Percentiles rank a stretch among this genome's conserved stretches.
These are phyloP conservation scores for Paraplagusia blochii DNA, from an alignment of 2,113 vertebrate species.

Conservation along the genomic window DNA sequence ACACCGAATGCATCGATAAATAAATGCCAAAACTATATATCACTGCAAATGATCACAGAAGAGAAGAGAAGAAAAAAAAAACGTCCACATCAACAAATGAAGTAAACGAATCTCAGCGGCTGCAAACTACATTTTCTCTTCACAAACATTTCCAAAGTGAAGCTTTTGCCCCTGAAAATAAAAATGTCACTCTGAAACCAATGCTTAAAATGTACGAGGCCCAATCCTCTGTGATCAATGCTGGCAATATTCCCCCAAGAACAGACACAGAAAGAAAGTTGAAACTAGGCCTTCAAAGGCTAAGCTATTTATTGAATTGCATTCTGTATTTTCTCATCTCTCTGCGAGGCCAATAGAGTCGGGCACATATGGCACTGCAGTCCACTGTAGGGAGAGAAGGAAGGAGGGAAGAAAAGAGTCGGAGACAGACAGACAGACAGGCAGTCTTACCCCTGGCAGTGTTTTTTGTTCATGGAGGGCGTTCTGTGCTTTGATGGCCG, in stretches of 20 bases:
- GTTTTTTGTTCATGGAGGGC: slow-evolving; percentile 98
- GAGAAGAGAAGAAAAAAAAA: no score
- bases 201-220: slow-evolving; percentile 47
- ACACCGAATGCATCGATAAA: background rate
- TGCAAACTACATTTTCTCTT: no score
- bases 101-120: no score
- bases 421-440: slow-evolving; percentile 8
- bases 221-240: slow-evolving; percentile 69
- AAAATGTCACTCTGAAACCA: slow-evolving; percentile 58
- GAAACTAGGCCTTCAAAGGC: slow-evolving; percentile 67
- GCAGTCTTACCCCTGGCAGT: slow-evolving; percentile 90
- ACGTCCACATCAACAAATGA: no score
- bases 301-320: slow-evolving; percentile 71
- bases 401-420: slow-evolving; percentile 1
- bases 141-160: background rate
- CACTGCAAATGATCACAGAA: no score
- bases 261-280: slow-evolving; percentile 63
- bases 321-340: slow-evolving; percentile 66
- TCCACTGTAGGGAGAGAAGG: slow-evolving; percentile 33
- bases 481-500: slow-evolving; percentile 98
- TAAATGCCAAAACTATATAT: no score
- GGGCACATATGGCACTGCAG: slow-evolving; percentile 59
- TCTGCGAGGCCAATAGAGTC: slow-evolving; percentile 35
- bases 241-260: slow-evolving; percentile 55
- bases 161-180: slow-evolving; percentile 23